Percentiles rank a stretch among this genome's conserved stretches.
These are phyloP conservation scores for Heterohyrax brucei DNA, from an alignment of 2,797 vertebrate genomes.

Conservation along the genomic window DNA sequence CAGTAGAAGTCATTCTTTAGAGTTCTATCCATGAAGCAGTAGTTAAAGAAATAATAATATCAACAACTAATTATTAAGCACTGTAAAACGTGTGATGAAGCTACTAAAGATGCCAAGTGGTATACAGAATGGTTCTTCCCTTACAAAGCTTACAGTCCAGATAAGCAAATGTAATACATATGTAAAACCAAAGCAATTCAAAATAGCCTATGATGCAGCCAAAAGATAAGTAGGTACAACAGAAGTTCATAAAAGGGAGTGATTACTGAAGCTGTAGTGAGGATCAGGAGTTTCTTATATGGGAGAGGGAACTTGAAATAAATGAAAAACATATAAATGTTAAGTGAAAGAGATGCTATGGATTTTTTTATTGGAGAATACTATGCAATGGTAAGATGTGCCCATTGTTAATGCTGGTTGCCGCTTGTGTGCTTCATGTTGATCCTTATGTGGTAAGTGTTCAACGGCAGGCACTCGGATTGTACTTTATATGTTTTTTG, in stretches of 20 bases:
- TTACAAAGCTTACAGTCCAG: not conserved
- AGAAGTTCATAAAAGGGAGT: not conserved
- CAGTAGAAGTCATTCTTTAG: slow-evolving; percentile 46
- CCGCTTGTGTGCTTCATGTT: not conserved
- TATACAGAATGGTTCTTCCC: not conserved
- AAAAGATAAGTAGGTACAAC: not conserved
- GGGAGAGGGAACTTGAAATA: not conserved
- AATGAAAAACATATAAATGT: slow-evolving; percentile 5
- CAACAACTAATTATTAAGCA: slow-evolving; percentile 13
- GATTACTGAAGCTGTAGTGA: not conserved
- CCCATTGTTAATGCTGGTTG: not conserved
- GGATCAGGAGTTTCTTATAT: not conserved
- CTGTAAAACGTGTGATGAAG: slow-evolving; percentile 23
- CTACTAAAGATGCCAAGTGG: slow-evolving; percentile 36
- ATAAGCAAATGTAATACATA: slow-evolving; percentile 11
- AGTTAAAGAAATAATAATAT: slow-evolving; percentile 30
- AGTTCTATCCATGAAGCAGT: slow-evolving; percentile 51
- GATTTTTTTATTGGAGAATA: not conserved
- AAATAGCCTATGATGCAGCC: not conserved
- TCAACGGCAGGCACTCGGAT: not conserved
- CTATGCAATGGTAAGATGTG: not conserved
- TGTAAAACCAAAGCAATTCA: slow-evolving; percentile 24
- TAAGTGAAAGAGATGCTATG: slow-evolving; percentile 45
- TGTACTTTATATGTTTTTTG: not conserved
- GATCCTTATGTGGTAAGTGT: not conserved